These are phyloP conservation scores for Hirundichthys speculiger DNA, from an alignment of 2,113 vertebrate genomes.

Conservation along the genomic window DNA sequence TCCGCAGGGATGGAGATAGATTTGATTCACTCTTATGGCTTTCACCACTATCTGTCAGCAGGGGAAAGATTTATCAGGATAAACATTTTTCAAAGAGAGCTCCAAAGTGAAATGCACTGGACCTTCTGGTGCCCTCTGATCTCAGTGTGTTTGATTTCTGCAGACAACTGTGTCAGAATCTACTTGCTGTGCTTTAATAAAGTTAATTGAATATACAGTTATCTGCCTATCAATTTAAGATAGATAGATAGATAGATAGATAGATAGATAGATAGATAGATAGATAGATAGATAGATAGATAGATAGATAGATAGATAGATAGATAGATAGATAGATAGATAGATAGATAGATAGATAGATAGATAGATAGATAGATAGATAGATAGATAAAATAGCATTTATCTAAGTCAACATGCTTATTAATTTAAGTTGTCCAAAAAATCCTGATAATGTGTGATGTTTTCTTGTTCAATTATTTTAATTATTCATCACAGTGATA, in stretches of 20 bases:
- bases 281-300: no score
- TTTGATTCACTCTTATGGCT: conserved; percentile 36
- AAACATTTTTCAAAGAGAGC: conserved; percentile 15
- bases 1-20: conserved; percentile 29
- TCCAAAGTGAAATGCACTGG: conserved; percentile 28
- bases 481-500: not conserved
- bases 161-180: not conserved
- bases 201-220: no score
- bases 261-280: no score
- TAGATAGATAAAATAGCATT: no score
- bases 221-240: no score
- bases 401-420: no score
- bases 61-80: conserved; percentile 43
- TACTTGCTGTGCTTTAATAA: not conserved
- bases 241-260: no score
- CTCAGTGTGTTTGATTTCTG: not conserved
- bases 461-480: not conserved
- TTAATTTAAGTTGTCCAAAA: not conserved
- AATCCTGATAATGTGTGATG: not conserved
- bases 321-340: no score
- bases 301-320: no score
- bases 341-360: no score
- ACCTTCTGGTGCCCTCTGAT: conserved; percentile 4
- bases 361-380: no score
- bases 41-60: conserved; percentile 9